These are phyloP conservation scores for Pseudoips prasinana DNA, from an alignment of 2,888 invertebrate species.

Conservation along the genomic window DNA sequence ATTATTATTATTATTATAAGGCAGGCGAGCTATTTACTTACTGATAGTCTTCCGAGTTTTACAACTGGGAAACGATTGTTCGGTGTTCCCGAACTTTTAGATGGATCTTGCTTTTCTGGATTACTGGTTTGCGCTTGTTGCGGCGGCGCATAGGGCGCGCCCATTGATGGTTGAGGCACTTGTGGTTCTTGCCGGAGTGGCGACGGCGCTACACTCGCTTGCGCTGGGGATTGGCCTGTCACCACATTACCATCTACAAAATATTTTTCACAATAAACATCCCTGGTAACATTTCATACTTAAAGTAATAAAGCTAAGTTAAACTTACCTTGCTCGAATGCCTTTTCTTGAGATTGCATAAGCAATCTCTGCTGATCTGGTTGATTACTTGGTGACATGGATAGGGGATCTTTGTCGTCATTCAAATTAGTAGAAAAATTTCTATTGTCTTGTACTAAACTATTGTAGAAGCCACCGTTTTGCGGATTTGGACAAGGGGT, in stretches of 20 bases:
- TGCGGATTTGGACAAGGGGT: conserved; percentile 64
- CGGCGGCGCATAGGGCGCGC: conserved; percentile 62
- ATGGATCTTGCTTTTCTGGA: conserved; percentile 62
- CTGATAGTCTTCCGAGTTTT: conserved; percentile 74
- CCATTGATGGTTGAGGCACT: conserved; percentile 77
- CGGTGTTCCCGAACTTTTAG: conserved; percentile 47
- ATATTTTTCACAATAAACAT: no score
- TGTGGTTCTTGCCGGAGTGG: conserved; percentile 76
- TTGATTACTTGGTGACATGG: conserved; percentile 68
- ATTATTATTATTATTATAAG: no score
- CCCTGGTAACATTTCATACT: no score
- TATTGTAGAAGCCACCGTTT: conserved; percentile 76
- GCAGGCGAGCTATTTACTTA: conserved; percentile 39
- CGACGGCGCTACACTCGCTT: conserved; percentile 83
- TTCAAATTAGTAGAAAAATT: conserved; percentile 62
- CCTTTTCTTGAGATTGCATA: conserved; percentile 64
- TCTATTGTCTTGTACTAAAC: conserved; percentile 64
- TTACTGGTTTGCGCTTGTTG: conserved; percentile 37
- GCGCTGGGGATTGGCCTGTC: conserved; percentile 83
- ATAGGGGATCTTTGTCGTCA: conserved; percentile 74
- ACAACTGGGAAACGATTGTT: conserved; percentile 74
- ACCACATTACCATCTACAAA: conserved; percentile 67
- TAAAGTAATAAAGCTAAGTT: not conserved
- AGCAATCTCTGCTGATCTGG: conserved; percentile 58
- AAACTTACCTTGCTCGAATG: conserved; percentile 67